phyloP scores from a whole-genome alignment of 2,113 vertebrate genomes.

The Halcyon malimbica region DNA sequence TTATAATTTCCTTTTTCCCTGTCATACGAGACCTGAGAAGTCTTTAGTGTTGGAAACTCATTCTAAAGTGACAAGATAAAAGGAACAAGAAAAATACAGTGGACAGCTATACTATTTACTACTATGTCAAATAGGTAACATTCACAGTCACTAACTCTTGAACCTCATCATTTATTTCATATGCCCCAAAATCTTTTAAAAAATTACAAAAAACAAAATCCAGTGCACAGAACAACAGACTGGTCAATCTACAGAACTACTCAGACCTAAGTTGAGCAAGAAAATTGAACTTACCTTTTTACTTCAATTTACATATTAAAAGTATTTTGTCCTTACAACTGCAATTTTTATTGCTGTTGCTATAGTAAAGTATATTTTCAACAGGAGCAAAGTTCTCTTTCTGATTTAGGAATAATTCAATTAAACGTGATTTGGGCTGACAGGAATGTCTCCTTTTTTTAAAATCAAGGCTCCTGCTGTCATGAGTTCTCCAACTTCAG shows the following conservation, averaged over 20 bases:
- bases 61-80: neutral
- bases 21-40: neutral
- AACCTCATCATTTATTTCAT: neutral
- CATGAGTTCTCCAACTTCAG: slow-evolving; percentile 27
- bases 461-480: slow-evolving; percentile 44
- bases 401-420: slow-evolving; percentile 3
- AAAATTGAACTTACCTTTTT: neutral
- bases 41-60: neutral
- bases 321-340: neutral
- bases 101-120: neutral
- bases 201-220: neutral
- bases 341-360: neutral
- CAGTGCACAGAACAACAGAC: neutral
- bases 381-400: neutral
- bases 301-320: neutral
- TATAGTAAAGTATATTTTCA: neutral
- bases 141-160: neutral
- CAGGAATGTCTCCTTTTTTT: neutral
- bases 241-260: neutral
- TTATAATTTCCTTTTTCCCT: neutral
- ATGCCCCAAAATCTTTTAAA: neutral
- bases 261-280: neutral
- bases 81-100: neutral
- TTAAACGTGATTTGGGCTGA: slow-evolving; percentile 19
- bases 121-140: neutral